phyloP scores from a whole-genome alignment of 2,797 vertebrate genomes.

The Xerus rutilus region DNA sequence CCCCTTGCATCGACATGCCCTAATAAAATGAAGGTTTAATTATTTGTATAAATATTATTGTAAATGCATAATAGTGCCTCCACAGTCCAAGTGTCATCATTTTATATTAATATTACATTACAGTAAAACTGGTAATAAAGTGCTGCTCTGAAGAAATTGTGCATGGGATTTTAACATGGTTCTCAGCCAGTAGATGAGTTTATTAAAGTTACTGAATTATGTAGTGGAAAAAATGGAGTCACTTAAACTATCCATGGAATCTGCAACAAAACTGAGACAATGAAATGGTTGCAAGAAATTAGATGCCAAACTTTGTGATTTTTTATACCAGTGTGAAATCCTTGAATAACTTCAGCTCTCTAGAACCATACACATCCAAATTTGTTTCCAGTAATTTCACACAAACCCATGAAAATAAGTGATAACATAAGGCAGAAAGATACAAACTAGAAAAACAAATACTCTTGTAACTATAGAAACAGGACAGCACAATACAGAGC shows the following conservation, averaged over 20 bases:
- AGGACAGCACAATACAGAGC: conserved; percentile 17
- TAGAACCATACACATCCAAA: conserved; percentile 58
- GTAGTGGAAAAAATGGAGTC: conserved; percentile 81
- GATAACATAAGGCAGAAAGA: conserved; percentile 40
- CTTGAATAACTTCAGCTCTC: conserved; percentile 56
- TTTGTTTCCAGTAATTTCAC: conserved; percentile 63
- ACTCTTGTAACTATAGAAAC: conserved; percentile 7
- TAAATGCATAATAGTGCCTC: conserved; percentile 72
- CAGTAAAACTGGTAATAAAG: conserved; percentile 83
- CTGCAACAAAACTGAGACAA: conserved; percentile 76
- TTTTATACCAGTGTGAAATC: conserved; percentile 16
- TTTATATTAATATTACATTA: conserved; percentile 84
- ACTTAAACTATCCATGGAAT: conserved; percentile 80
- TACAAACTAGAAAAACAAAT: not conserved
- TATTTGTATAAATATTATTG: conserved; percentile 86
- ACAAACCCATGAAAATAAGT: conserved; percentile 53
- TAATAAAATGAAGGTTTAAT: conserved; percentile 81
- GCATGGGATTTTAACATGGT: conserved; percentile 76
- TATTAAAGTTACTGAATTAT: conserved; percentile 85
- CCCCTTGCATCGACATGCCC: conserved; percentile 58
- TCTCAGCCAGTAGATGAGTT: conserved; percentile 62
- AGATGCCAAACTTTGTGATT: conserved; percentile 57
- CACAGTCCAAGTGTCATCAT: conserved; percentile 69
- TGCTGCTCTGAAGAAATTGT: conserved; percentile 78
- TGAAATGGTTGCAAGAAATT: conserved; percentile 75